These are phyloP conservation scores for Ruditapes philippinarum DNA, from an alignment of 1,140 invertebrate species.

Conservation along the genomic window DNA sequence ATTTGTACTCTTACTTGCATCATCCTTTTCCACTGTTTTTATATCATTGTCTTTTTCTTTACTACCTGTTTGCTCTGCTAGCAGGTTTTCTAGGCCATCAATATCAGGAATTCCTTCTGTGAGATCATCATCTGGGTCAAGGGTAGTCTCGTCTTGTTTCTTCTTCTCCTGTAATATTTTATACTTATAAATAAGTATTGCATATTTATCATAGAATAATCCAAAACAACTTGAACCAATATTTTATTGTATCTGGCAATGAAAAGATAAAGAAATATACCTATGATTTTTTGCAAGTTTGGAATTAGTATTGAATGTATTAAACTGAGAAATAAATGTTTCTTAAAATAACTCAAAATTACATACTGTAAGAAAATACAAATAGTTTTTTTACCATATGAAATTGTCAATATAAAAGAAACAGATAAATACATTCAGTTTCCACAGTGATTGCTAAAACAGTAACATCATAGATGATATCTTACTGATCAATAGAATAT, in stretches of 20 bases:
- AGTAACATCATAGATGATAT: no score
- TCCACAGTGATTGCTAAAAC: no score
- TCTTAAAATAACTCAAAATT: no score
- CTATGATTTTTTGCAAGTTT: no score
- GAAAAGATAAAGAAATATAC: no score
- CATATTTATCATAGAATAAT: background rate
- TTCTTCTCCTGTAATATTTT: constrained; percentile 17
- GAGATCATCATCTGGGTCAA: constrained; percentile 1
- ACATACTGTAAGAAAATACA: no score
- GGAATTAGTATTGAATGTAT: no score
- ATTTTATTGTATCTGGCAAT: background rate
- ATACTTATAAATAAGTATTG: background rate
- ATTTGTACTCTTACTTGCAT: background rate
- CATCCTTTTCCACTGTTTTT: background rate
- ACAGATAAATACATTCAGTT: no score
- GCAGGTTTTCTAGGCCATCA: constrained; percentile 16
- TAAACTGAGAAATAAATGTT: no score
- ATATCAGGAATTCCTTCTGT: constrained; percentile 48
- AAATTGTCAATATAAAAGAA: no score
- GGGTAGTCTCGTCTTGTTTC: background rate
- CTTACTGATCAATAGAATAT: no score
- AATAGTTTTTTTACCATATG: no score
- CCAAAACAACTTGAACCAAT: background rate
- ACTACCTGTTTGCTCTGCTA: background rate
- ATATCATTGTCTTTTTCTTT: background rate